These are phyloP conservation scores for Drosophila formosana DNA, from an alignment of 2,888 invertebrate species.

Conservation along the genomic window DNA sequence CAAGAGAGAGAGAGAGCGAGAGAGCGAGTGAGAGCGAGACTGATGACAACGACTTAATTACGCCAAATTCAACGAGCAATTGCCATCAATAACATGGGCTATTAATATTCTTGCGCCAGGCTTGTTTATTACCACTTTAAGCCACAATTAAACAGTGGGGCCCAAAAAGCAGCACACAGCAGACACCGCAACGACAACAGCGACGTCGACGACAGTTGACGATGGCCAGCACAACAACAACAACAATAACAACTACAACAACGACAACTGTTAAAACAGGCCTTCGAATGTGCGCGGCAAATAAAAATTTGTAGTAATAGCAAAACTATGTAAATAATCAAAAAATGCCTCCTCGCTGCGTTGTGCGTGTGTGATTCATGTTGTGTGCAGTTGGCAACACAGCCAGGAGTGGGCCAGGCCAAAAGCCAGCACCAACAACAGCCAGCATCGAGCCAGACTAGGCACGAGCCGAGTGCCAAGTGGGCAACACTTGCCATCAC, in stretches of 20 bases:
- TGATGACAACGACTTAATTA: slow-evolving; percentile 81
- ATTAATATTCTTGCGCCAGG: slow-evolving; percentile 78
- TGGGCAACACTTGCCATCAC: slow-evolving; percentile 63
- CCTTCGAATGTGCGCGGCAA: slow-evolving; percentile 64
- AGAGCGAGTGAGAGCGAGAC: slow-evolving; percentile 9
- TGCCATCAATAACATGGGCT: slow-evolving; percentile 82
- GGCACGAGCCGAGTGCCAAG: slow-evolving; percentile 74
- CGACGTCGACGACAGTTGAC: slow-evolving; percentile 45
- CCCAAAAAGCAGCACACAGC: slow-evolving; percentile 49
- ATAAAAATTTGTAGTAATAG: slow-evolving; percentile 81
- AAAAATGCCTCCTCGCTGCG: slow-evolving; percentile 65
- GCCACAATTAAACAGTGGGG: slow-evolving; percentile 76
- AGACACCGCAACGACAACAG: slow-evolving; percentile 29
- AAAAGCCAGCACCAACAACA: slow-evolving; percentile 28
- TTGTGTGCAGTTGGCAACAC: slow-evolving; percentile 53
- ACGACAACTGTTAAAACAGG: slow-evolving; percentile 39
- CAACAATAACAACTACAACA: slow-evolving; percentile 27
- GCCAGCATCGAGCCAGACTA: slow-evolving; percentile 10
- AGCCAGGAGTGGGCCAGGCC: slow-evolving; percentile 70
- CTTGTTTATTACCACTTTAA: slow-evolving; percentile 78
- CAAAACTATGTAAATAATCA: slow-evolving; percentile 82
- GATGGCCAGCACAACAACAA: slow-evolving; percentile 34
- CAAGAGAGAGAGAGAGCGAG: slow-evolving; percentile 17
- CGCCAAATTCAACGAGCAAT: slow-evolving; percentile 82
- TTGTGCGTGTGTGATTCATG: slow-evolving; percentile 79